A percentile compares a stretch with the other conserved stretches of the same genome.
These are phyloP conservation scores for Edolisoma coerulescens DNA, from an alignment of 2,113 vertebrate genomes.

Conservation along the genomic window DNA sequence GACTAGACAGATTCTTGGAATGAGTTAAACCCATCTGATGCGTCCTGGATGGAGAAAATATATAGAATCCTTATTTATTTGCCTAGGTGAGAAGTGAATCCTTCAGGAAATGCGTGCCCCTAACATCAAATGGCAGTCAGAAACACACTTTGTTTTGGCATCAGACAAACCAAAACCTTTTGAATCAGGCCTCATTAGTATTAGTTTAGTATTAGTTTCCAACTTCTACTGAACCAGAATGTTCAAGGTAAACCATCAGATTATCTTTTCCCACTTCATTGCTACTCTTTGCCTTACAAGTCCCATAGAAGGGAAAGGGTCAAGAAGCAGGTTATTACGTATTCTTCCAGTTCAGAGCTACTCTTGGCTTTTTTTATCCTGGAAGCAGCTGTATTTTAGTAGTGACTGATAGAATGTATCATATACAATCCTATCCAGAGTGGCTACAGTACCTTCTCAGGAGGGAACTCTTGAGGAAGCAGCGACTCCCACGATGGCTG, in stretches of 20 bases:
- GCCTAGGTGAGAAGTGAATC: not conserved
- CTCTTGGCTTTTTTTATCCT: not conserved
- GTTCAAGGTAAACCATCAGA: not conserved
- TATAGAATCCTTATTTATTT: not conserved
- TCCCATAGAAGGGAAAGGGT: not conserved
- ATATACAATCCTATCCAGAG: not conserved
- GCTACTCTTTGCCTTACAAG: not conserved
- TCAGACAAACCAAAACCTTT: not conserved
- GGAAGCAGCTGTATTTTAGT: not conserved
- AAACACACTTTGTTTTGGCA: not conserved
- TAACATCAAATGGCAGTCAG: not conserved
- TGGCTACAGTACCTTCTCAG: not conserved
- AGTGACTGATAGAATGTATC: not conserved
- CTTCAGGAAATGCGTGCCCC: not conserved
- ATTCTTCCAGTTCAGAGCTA: not conserved
- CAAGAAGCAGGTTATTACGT: not conserved
- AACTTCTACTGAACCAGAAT: not conserved
- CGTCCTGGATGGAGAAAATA: not conserved
- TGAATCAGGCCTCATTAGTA: not conserved
- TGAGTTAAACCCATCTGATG: not conserved
- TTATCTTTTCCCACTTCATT: not conserved
- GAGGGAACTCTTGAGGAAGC: not conserved
- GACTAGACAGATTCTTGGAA: not conserved
- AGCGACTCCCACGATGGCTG: accelerated
- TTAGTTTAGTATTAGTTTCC: no score